Evolutionary conservation across 35 echinoderm and acorn worm genomes (phyloP).

Genomic region (Acanthaster planci): DNA sequence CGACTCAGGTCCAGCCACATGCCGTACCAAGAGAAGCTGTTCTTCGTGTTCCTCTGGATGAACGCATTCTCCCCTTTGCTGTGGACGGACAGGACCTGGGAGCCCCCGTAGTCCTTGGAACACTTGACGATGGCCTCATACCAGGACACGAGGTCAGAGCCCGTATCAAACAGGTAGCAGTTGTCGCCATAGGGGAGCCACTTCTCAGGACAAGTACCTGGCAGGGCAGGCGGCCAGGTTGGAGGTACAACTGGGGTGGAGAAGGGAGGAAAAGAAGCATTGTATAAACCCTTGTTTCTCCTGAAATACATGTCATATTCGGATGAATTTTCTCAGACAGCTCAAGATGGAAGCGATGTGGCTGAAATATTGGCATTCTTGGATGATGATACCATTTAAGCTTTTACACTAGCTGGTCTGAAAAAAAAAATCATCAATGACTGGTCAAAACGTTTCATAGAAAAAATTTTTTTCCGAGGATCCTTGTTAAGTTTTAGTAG

Average conservation of each 20-base stretch:
- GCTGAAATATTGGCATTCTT: no score
- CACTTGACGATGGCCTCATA: background rate
- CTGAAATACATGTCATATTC: no score
- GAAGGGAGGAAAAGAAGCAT: no score
- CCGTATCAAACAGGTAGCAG: constrained; percentile 14
- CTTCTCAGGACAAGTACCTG: background rate
- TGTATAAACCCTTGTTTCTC: no score
- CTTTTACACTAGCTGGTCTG: no score
- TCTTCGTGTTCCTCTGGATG: background rate
- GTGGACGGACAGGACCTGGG: background rate
- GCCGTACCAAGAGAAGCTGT: background rate
- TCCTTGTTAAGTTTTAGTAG: no score
- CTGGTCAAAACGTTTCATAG: no score
- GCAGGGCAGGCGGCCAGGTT: background rate
- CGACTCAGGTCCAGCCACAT: constrained; percentile 7
- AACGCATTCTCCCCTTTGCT: background rate
- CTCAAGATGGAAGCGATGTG: no score
- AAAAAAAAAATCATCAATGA: no score
- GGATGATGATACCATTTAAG: no score
- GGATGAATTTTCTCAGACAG: no score
- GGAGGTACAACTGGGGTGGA: background rate
- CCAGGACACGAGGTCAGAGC: background rate
- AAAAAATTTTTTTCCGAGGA: no score
- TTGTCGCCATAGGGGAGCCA: background rate
- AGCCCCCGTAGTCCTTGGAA: background rate